A percentile compares a stretch with the other conserved stretches of the same genome.
phyloP scores from a whole-genome alignment of 2,888 invertebrate genomes.

The Merodon equestris region DNA sequence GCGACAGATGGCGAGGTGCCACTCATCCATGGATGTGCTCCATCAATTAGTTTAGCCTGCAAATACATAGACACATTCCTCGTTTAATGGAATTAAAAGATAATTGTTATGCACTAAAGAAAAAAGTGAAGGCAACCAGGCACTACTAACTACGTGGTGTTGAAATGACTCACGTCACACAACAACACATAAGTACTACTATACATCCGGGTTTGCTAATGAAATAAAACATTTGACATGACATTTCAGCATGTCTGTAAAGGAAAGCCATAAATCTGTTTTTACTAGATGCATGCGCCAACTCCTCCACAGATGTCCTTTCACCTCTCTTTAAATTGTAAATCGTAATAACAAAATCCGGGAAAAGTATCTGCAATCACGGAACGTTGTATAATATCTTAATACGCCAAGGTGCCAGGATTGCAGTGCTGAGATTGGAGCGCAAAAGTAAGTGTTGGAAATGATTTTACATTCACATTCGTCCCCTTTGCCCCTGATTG shows the following conservation, averaged over 20 bases:
- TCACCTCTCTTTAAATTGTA: too few relatives aligned
- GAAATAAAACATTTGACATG: constrained; percentile 27
- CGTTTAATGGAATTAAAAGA: too few relatives aligned
- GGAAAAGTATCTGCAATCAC: constrained; percentile 67
- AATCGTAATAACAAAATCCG: constrained; percentile 59
- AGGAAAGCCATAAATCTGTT: constrained; percentile 70
- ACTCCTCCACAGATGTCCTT: too few relatives aligned
- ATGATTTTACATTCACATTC: constrained; percentile 46
- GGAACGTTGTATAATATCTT: constrained; percentile 61
- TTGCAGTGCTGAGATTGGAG: too few relatives aligned
- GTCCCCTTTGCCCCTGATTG: too few relatives aligned
- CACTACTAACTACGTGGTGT: too few relatives aligned
- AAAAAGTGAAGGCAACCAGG: too few relatives aligned
- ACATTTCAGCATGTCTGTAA: constrained; percentile 68
- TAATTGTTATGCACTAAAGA: too few relatives aligned
- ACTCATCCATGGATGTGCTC: constrained; percentile 77
- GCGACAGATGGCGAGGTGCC: constrained; percentile 77
- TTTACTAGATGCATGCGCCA: constrained; percentile 38
- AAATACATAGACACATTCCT: constrained; percentile 32
- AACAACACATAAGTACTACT: too few relatives aligned
- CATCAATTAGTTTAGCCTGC: constrained; percentile 78
- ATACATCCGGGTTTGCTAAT: background rate
- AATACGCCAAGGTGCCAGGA: constrained; percentile 36
- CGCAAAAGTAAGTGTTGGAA: constrained; percentile 48
- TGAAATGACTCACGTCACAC: too few relatives aligned